Percentiles rank a stretch among this genome's conserved stretches.
Evolutionary conservation across 2,797 vertebrate species (phyloP).

Genomic region (Hyperoplus lanceolatus): DNA sequence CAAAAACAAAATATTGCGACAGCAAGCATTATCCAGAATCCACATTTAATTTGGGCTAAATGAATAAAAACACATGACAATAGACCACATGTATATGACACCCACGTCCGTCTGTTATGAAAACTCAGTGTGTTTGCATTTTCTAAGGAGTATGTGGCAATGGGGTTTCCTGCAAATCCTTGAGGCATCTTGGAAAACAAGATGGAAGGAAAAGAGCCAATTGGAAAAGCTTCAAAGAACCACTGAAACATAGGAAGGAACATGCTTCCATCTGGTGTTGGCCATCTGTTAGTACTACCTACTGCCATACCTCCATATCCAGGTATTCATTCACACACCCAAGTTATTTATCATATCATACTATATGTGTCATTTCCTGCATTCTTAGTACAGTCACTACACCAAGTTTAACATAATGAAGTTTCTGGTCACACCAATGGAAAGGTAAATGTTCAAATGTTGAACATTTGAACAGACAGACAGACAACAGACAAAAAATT

Average conservation of each 20-base stretch:
- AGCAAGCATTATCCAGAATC: too few species aligned
- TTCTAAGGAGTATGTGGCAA: conserved; percentile 38
- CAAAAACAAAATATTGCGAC: too few species aligned
- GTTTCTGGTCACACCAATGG: too few species aligned
- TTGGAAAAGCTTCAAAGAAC: conserved; percentile 61
- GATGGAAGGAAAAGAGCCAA: conserved; percentile 45
- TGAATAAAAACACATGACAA: background rate
- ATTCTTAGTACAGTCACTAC: too few species aligned
- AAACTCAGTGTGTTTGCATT: conserved; percentile 9
- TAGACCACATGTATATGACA: background rate
- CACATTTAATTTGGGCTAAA: too few species aligned
- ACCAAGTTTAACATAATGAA: background rate
- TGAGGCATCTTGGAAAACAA: conserved; percentile 38
- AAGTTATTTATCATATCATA: background rate
- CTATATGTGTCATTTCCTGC: background rate
- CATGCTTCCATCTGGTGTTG: conserved; percentile 11
- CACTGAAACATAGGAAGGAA: conserved; percentile 47
- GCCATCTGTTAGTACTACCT: conserved; percentile 60
- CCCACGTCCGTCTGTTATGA: background rate
- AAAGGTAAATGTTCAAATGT: background rate
- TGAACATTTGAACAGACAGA: too few species aligned
- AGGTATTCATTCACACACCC: background rate
- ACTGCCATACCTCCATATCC: background rate
- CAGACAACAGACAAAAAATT: too few species aligned
- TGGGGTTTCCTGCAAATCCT: conserved; percentile 14